These are phyloP conservation scores for Chelonus formosanus DNA, from an alignment of 2,888 invertebrate genomes.

Conservation along the genomic window DNA sequence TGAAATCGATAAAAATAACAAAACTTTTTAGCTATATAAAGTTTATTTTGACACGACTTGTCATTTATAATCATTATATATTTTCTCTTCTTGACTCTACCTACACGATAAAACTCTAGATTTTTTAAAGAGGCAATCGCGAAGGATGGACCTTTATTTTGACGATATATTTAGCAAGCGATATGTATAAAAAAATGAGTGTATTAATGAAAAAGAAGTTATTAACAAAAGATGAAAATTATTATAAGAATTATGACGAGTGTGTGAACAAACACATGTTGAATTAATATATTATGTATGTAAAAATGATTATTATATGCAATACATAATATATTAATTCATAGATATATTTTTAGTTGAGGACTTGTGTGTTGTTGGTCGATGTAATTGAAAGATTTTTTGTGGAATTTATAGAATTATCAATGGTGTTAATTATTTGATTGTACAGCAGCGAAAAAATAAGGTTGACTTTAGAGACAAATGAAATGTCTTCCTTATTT, in stretches of 20 bases:
- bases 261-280: not conserved
- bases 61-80: constrained; percentile 12
- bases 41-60: constrained; percentile 41
- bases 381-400: constrained; percentile 7
- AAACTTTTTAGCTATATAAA: constrained; percentile 56
- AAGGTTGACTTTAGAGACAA: constrained; percentile 1
- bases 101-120: constrained; percentile 8
- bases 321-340: constrained; percentile 36
- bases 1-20: constrained; percentile 57
- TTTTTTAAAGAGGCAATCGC: constrained; percentile 14
- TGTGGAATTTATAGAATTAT: constrained; percentile 17
- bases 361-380: constrained; percentile 50
- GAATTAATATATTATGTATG: constrained; percentile 34
- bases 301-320: constrained; percentile 24
- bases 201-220: constrained; percentile 22
- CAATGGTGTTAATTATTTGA: constrained; percentile 2
- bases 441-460: constrained; percentile 12
- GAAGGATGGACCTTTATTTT: constrained; percentile 16
- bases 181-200: constrained; percentile 7
- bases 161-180: constrained; percentile 12
- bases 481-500: constrained; percentile 35
- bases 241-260: not conserved
- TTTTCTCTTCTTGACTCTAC: constrained; percentile 4
- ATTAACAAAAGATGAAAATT: not conserved
- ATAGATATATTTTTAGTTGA: constrained; percentile 55